phyloP scores from a whole-genome alignment of 2,797 vertebrate species.

The Gobionotothen gibberifrons region DNA sequence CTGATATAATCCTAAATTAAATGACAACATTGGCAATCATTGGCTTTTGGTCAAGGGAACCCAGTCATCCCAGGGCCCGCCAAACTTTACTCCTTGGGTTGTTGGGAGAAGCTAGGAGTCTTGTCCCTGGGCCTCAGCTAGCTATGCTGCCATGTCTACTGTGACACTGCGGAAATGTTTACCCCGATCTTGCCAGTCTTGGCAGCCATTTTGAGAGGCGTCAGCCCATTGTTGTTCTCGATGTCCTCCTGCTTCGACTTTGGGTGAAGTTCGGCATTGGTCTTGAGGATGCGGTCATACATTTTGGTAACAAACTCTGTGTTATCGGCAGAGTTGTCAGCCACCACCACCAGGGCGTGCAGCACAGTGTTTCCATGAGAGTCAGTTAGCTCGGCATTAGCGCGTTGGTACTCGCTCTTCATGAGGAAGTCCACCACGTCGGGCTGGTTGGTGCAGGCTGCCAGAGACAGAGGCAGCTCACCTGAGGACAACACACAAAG shows the following conservation, averaged over 20 bases:
- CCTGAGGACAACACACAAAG: constrained; percentile 76
- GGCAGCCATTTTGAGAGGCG: constrained; percentile 91
- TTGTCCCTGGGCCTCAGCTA: not conserved
- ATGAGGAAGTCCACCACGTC: constrained; percentile 91
- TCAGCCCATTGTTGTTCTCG: constrained; percentile 88
- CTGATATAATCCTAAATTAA: no score
- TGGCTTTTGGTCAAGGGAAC: no score
- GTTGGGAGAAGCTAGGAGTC: not conserved
- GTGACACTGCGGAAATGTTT: constrained; percentile 36
- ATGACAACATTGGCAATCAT: no score
- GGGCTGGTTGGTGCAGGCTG: constrained; percentile 96
- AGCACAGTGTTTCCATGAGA: constrained; percentile 93
- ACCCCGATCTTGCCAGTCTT: constrained; percentile 93
- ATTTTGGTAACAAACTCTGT: constrained; percentile 92
- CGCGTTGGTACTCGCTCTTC: constrained; percentile 85
- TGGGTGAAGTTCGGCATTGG: constrained; percentile 75
- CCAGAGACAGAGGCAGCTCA: constrained; percentile 93
- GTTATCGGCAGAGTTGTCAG: constrained; percentile 90
- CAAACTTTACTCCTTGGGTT: not conserved
- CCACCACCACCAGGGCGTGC: constrained; percentile 91
- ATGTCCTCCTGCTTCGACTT: constrained; percentile 88
- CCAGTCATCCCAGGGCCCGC: no score
- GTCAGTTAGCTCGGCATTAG: constrained; percentile 81
- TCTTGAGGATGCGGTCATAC: constrained; percentile 91
- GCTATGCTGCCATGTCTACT: not conserved